Evolutionary conservation across 1,140 invertebrate genomes (phyloP).

Genomic region (Bemisia tabaci): DNA sequence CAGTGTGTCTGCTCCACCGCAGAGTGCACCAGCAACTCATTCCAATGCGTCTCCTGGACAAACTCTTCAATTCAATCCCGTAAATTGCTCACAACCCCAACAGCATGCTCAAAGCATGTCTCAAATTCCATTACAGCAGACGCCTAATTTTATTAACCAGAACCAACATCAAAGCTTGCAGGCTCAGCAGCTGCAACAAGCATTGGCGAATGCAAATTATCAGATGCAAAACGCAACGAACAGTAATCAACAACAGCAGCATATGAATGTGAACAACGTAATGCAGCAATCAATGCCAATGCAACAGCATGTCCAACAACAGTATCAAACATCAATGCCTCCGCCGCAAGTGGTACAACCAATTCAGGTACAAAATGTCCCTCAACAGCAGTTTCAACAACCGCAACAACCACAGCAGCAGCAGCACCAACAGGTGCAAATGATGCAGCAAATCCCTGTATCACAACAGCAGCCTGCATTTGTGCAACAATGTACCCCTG

Average conservation of each 20-base stretch:
- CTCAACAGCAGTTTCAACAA: slow-evolving; percentile 32
- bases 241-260: slow-evolving; percentile 2
- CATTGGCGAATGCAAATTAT: slow-evolving; percentile 32
- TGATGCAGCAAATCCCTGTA: slow-evolving; percentile 9
- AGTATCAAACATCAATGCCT: slow-evolving; percentile 33
- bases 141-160: slow-evolving; percentile 11
- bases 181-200: slow-evolving; percentile 38
- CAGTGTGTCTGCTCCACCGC: neutral
- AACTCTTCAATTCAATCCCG: slow-evolving; percentile 21
- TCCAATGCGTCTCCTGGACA: slow-evolving; percentile 25
- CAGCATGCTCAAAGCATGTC: slow-evolving; percentile 26
- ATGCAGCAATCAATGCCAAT: slow-evolving; percentile 28
- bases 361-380: slow-evolving; percentile 34
- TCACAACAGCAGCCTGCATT: slow-evolving; percentile 15
- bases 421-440: slow-evolving; percentile 22
- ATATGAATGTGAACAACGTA: slow-evolving; percentile 1
- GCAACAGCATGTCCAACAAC: slow-evolving; percentile 33
- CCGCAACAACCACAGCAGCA: slow-evolving; percentile 34
- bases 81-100: slow-evolving; percentile 31
- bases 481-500: neutral
- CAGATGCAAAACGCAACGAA: slow-evolving; percentile 26
- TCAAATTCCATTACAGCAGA: slow-evolving; percentile 31
- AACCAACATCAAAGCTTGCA: slow-evolving; percentile 35
- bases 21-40: neutral
- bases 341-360: slow-evolving; percentile 33